Evolutionary conservation across 2,797 vertebrate genomes (phyloP).

Genomic region (Limnodromus scolopaceus): DNA sequence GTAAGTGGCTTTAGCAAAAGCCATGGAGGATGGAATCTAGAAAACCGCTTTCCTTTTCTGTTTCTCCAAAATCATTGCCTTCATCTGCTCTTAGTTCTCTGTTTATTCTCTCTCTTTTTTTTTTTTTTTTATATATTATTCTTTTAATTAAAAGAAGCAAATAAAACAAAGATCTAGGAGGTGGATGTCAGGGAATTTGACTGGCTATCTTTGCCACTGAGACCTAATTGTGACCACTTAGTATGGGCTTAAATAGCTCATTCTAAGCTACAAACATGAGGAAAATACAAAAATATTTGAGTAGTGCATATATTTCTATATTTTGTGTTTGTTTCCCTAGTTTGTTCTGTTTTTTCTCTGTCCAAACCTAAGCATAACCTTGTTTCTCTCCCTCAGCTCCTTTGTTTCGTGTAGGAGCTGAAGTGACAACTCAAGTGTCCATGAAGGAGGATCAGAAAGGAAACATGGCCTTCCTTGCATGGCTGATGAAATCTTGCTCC

Average conservation of each 20-base stretch:
- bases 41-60: background rate
- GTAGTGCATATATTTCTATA: background rate
- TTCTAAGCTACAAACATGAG: background rate
- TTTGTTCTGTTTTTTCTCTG: background rate
- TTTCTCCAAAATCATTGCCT: background rate
- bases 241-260: background rate
- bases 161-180: background rate
- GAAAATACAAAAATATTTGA: background rate
- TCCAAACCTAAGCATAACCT: background rate
- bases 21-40: background rate
- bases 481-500: background rate
- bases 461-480: rapidly evolving
- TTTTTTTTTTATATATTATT: background rate
- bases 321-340: background rate
- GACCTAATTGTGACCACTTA: background rate
- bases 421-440: rapidly evolving
- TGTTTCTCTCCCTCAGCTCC: background rate
- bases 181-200: background rate
- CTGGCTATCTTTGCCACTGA: background rate
- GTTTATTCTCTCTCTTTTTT: background rate
- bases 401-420: background rate
- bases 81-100: background rate
- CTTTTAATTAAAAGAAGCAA: background rate
- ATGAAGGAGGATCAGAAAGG: background rate
- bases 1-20: constrained; percentile 68